Evolutionary conservation across 2,797 vertebrate genomes (phyloP), one percentile per base, ranked within the genome.

Genomic region (Chromobotia macracanthus): DNA sequence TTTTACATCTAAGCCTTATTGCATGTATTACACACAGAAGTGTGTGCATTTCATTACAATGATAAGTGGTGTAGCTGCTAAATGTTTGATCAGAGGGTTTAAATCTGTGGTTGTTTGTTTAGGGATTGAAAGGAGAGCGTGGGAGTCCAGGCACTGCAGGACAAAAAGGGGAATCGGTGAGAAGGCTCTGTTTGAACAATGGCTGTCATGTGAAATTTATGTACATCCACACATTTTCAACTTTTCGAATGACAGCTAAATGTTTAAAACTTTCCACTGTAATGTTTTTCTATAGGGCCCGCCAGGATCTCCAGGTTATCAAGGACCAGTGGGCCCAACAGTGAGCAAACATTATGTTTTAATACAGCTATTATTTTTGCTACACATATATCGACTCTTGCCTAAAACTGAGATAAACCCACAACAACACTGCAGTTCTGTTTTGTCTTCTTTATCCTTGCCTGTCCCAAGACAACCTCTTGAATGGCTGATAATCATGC

Each of bases 121-220:
- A 97, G 97, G 97, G 97, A 80, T 90, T 91, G 85, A 99, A 98
- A 89, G 96, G 95, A 0, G 97, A 98, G 72, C 93, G 97, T 16
- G 97, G 97, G 25, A 94, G 87, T 48, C 10, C 87, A 0, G 97
- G 97, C 19, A 86, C 86, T 11, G 25, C 77, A 0, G 97, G 96
- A 11, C 94, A 93, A 85, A 97, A 97, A 86, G 97, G 97, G 86
- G 97, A 98, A 87, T 93, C 92, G 64, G 97, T 98, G 90, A 95
- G 95, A n/a, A 41, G 13, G 58, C 7, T 9, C 15, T 63, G 6
- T 61, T 72, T 64, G 9, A 78, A 44, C 18, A 51, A 12, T 53
- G 3, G 16, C 60, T 63, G 28, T 9, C 25, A n/a, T 70, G 15
- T 11, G 60, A 55, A 10, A 58, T 6, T 44, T 56, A 60, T 41